Evolutionary conservation across 2,888 invertebrate genomes (phyloP), one percentile per base, ranked within the genome.

Genomic region (Tuta absoluta): DNA sequence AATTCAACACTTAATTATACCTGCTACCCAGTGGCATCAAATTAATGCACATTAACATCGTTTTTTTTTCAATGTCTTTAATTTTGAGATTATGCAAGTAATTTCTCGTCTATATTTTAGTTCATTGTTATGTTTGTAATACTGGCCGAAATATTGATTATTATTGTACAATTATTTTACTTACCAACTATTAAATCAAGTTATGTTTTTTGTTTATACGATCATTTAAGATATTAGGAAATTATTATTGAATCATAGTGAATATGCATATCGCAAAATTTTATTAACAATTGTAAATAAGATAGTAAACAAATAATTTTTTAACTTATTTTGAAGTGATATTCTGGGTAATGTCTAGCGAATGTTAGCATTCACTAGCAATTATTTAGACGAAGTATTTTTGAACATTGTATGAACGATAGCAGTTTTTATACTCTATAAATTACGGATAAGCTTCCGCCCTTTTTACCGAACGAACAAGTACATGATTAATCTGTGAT

Each of bases 401-500:
- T 82, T 76, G 75, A 74, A 74, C 71, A 70, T 71, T 78, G 72
- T 77, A 74, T 69, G 71, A 68, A 74, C 67, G 71, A 66, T 75
- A 77, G 69, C 71, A 75, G 70, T 68, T 79, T 56, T 76, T 78
- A 74, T 76, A 80, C 70, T 76, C 75, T 75, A 68, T 80, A 77
- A 73, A 72, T 64, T 51, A 73, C 77, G 75, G 77, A 76, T 75
- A 75, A 71, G 75, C 45, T 81, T 84, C 84, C 82, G 80, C 85
- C 83, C 85, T 81, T 75, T 8, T 74, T 72, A 78, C 75, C 75
- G 73, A 86, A 86, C 78, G 72, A 84, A 82, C 78, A 87, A 90
- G 90, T 91, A 91, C 91, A 91, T 86, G 82, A 84, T 81, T 76
- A 81, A 88, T 86, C 91, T 91, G 91, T 91, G 91, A 91, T 91